These are phyloP conservation scores for Fabriciana adippe DNA, from an alignment of 2,888 invertebrate species.

Conservation along the genomic window DNA sequence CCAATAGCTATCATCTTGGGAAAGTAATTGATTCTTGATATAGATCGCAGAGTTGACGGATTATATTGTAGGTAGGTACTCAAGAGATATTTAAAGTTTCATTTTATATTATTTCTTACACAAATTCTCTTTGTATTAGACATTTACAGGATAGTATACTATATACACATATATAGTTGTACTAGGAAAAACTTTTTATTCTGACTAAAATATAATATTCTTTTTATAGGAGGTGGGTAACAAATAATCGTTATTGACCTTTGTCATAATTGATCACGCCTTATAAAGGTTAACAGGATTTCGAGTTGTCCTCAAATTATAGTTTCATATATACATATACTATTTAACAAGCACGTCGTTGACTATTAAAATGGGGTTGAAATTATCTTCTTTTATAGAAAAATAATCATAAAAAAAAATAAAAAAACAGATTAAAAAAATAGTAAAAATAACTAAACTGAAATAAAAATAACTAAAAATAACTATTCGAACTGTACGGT, in stretches of 20 bases:
- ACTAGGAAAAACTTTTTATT: too few relatives aligned
- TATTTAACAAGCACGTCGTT: background rate
- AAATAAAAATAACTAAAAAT: background rate
- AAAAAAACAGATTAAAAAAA: background rate
- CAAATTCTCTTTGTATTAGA: background rate
- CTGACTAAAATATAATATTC: slow-evolving; percentile 11
- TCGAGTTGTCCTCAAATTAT: slow-evolving; percentile 19
- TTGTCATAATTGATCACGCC: slow-evolving; percentile 46
- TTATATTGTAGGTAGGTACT: slow-evolving; percentile 36
- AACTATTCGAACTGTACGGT: background rate
- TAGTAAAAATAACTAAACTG: background rate
- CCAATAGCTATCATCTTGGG: slow-evolving; percentile 53
- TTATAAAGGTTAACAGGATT: slow-evolving; percentile 55
- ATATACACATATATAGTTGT: too few relatives aligned
- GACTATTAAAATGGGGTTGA: background rate
- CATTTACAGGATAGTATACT: too few relatives aligned
- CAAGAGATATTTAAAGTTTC: slow-evolving; percentile 1
- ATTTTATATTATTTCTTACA: slow-evolving; percentile 1
- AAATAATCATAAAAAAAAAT: background rate
- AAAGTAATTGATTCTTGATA: slow-evolving; percentile 60
- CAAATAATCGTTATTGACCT: slow-evolving; percentile 48
- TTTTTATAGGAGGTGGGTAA: slow-evolving; percentile 35
- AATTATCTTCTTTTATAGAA: too few relatives aligned
- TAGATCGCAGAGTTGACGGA: slow-evolving; percentile 52
- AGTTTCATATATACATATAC: background rate